A percentile compares a stretch with the other conserved stretches of the same genome.
Conservation (phyloP, 1,140 invertebrate species). For the Drosophila carrolli region DNA sequence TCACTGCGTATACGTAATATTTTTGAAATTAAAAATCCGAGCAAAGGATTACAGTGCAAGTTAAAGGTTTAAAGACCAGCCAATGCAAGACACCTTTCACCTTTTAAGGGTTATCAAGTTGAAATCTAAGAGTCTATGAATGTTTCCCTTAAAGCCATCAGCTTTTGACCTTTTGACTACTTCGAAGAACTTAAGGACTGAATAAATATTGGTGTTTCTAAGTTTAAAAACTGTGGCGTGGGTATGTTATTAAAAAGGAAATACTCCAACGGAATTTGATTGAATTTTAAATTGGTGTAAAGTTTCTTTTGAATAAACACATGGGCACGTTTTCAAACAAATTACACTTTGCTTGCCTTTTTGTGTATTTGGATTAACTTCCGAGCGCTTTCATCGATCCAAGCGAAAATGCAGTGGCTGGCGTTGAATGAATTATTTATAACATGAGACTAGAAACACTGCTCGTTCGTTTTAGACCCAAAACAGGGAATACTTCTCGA, state of each 20-base stretch:
- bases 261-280: conserved; percentile 10
- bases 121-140: too few species aligned
- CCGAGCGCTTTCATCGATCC: conserved; percentile 36
- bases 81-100: too few species aligned
- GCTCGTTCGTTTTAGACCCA: neutral
- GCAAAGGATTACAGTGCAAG: neutral
- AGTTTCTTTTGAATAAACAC: conserved; percentile 9
- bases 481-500: neutral
- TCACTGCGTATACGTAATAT: conserved; percentile 30
- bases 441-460: neutral
- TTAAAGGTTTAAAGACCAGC: neutral
- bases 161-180: neutral
- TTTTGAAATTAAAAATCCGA: neutral
- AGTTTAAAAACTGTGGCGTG: conserved; percentile 1
- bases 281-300: conserved; percentile 12
- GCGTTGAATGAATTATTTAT: conserved; percentile 42
- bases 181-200: too few species aligned
- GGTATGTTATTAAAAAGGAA: conserved; percentile 1
- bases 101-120: neutral
- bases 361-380: conserved; percentile 18
- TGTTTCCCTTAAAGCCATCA: too few species aligned
- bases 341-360: conserved; percentile 19
- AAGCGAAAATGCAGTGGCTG: conserved; percentile 14
- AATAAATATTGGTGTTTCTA: neutral
- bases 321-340: neutral